Percentiles rank a stretch among this genome's conserved stretches.
Evolutionary conservation across 1,140 invertebrate genomes (phyloP).

Genomic region (Brachystomella parvula): DNA sequence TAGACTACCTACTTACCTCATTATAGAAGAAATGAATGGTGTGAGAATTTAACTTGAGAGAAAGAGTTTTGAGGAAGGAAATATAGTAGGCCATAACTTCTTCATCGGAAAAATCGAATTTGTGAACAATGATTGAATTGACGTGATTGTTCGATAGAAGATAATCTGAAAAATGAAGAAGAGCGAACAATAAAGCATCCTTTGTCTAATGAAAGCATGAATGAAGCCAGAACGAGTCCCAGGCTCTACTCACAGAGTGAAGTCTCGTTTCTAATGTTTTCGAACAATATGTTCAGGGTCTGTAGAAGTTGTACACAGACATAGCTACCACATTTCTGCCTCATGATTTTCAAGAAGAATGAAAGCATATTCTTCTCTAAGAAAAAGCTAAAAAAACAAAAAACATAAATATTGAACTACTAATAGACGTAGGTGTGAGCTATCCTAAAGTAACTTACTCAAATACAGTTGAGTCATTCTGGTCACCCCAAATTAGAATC

Average conservation of each 20-base stretch:
- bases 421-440: not conserved
- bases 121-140: constrained; percentile 98
- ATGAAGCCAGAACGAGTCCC: too few species aligned
- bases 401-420: constrained; percentile 30
- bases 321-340: constrained; percentile 92
- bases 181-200: constrained; percentile 8
- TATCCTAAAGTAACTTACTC: constrained; percentile 64
- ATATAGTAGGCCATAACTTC: constrained; percentile 99
- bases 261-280: constrained; percentile 97
- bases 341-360: constrained; percentile 94
- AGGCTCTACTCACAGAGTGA: constrained; percentile 80
- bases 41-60: constrained; percentile 94
- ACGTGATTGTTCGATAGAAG: constrained; percentile 98
- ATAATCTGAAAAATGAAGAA: constrained; percentile 72
- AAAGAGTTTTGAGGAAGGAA: constrained; percentile 95
- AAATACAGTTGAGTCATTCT: constrained; percentile 98
- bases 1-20: constrained; percentile 61
- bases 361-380: constrained; percentile 99
- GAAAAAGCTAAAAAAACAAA: constrained; percentile 73
- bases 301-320: constrained; percentile 97
- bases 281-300: constrained; percentile 97
- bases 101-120: constrained; percentile 99
- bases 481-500: constrained; percentile 99
- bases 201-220: constrained; percentile 13
- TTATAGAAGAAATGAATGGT: constrained; percentile 99